phyloP scores from a whole-genome alignment of 2,113 vertebrate species.

The Cheilinus undulatus region DNA sequence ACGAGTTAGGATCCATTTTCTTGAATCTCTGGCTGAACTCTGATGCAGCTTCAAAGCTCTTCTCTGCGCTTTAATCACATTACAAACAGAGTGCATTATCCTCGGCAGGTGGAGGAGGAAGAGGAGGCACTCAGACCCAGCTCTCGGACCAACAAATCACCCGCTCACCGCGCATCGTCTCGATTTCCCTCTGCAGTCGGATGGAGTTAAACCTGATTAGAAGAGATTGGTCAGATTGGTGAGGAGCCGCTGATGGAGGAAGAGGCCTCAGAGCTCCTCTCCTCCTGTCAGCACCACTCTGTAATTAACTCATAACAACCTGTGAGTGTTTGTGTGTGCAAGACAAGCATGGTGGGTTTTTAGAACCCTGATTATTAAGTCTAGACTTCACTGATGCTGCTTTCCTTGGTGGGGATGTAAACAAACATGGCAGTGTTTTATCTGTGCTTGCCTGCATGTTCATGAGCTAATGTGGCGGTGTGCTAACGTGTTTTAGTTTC shows the following conservation, averaged over 20 bases:
- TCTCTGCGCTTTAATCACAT: slow-evolving; percentile 64
- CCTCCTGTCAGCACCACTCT: slow-evolving; percentile 40
- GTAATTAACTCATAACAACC: slow-evolving; percentile 40
- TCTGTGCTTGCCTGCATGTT: no score
- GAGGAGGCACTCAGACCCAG: slow-evolving; percentile 59
- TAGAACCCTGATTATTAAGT: slow-evolving; percentile 28
- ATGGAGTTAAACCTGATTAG: slow-evolving; percentile 69
- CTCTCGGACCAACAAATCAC: slow-evolving; percentile 46
- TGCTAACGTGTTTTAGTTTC: neutral
- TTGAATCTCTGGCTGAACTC: slow-evolving; percentile 5
- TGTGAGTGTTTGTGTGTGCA: slow-evolving; percentile 13
- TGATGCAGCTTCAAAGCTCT: slow-evolving; percentile 55
- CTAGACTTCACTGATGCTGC: neutral
- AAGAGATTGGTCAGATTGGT: slow-evolving; percentile 61
- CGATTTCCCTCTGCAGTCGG: slow-evolving; percentile 11
- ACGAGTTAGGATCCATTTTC: slow-evolving; percentile 39
- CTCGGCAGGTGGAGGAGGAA: slow-evolving; percentile 62
- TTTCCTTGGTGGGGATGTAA: neutral
- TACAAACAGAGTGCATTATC: slow-evolving; percentile 62
- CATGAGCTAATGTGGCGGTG: no score
- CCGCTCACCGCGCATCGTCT: slow-evolving; percentile 14
- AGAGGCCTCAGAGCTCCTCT: slow-evolving; percentile 18
- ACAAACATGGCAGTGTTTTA: neutral
- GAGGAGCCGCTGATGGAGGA: slow-evolving; percentile 51
- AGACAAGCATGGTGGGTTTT: neutral